phyloP scores from a whole-genome alignment of 2,113 vertebrate species.

The Lamprologus sp. region DNA sequence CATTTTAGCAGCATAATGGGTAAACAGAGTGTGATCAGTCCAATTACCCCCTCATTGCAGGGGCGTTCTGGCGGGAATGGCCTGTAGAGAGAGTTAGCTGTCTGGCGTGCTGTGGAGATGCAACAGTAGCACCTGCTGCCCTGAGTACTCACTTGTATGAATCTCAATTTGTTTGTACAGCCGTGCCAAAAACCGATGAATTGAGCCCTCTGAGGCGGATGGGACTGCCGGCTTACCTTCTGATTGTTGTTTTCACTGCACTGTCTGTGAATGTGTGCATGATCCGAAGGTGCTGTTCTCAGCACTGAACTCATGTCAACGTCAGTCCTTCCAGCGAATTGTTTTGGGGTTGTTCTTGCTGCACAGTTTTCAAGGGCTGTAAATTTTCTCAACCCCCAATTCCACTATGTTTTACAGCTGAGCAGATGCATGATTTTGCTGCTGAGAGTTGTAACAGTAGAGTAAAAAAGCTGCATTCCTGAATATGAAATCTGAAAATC shows the following conservation, averaged over 20 bases:
- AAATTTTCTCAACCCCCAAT: not conserved
- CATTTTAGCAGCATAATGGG: slow-evolving; percentile 61
- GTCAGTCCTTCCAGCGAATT: not conserved
- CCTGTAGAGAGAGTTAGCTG: slow-evolving; percentile 40
- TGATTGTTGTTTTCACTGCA: slow-evolving; percentile 23
- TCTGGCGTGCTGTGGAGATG: slow-evolving; percentile 23
- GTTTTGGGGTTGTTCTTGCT: not conserved
- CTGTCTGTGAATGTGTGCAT: not conserved
- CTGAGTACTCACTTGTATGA: slow-evolving; percentile 45
- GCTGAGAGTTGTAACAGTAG: not conserved
- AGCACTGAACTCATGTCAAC: slow-evolving; percentile 17
- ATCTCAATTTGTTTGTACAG: slow-evolving; percentile 64
- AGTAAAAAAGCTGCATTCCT: not conserved
- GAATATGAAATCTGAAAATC: not conserved
- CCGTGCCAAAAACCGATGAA: slow-evolving; percentile 20
- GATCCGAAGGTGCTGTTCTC: slow-evolving; percentile 29
- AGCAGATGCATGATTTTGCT: slow-evolving; percentile 1
- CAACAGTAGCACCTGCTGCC: slow-evolving; percentile 63
- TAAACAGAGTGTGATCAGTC: slow-evolving; percentile 68
- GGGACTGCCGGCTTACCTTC: not conserved
- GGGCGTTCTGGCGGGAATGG: slow-evolving; percentile 54
- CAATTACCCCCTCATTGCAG: slow-evolving; percentile 66
- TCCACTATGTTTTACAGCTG: not conserved
- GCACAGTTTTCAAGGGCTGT: not conserved
- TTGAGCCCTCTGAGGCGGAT: slow-evolving; percentile 10